Percentiles rank a stretch among this genome's conserved stretches.
Evolutionary conservation across 2,797 vertebrate genomes (phyloP).

Genomic region (Mareca strepera): DNA sequence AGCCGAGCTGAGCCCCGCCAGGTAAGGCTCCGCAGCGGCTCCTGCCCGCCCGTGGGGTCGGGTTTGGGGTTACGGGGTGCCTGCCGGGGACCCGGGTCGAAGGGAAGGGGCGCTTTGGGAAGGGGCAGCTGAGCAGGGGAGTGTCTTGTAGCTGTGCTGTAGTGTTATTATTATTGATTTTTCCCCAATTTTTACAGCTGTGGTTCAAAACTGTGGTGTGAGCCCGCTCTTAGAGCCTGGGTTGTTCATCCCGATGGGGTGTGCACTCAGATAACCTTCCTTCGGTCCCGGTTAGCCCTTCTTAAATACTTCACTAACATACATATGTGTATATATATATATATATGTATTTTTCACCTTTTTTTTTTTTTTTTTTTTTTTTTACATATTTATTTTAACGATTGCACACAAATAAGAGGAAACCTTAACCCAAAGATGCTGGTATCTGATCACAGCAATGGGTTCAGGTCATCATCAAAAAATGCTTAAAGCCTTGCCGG

Average conservation of each 20-base stretch:
- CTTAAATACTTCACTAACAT: not conserved
- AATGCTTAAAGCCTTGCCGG: not conserved
- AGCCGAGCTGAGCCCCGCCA: not conserved
- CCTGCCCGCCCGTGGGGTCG: too few species aligned
- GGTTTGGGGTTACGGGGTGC: too few species aligned
- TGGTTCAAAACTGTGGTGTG: not conserved
- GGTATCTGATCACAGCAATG: not conserved
- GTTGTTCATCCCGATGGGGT: not conserved
- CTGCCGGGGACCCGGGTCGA: too few species aligned
- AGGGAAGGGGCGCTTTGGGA: too few species aligned
- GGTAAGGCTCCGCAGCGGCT: not conserved
- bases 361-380: too few species aligned
- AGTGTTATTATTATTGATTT: too few species aligned
- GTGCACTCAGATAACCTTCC: accelerated
- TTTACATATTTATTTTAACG: not conserved
- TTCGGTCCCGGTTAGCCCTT: not conserved
- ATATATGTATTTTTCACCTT: too few species aligned
- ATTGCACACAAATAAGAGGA: not conserved
- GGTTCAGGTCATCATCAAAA: not conserved
- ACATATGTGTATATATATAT: not conserved
- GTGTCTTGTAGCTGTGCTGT: not conserved
- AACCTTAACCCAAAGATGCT: not conserved
- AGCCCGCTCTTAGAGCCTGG: accelerated
- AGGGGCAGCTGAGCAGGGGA: not conserved
- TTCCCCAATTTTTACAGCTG: not conserved